Base-by-base conservation (phyloP, 2,113 vertebrate species). In the Antigone vipio region DNA sequence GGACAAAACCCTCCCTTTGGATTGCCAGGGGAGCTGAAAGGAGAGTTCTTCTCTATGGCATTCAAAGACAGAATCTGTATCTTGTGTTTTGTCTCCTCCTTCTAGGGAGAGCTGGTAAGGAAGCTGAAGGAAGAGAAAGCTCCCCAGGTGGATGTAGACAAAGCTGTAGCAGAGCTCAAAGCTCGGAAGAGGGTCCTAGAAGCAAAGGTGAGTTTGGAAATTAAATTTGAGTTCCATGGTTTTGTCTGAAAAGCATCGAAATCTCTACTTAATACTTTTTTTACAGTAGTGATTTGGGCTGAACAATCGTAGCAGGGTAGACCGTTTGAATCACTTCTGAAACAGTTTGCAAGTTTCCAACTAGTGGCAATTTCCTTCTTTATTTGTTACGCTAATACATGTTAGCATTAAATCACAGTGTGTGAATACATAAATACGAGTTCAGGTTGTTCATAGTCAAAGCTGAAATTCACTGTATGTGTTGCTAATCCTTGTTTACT, bases 91-190 rank as follows among this genome's bases (percentile, higher is more conserved):
- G 67, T 89, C 12, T 69, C n/a, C 34, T 85, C 44, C 69, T 86
- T 42, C 72, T 56, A 99, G 99, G 99, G 99, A 78, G 99, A 99
- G 18, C 95, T 99, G 62, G 99, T 99, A 63, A 98, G 99, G 42
- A 98, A 99, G 22, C 97, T 99, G 97, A 99, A 99, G 88, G 98
- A 98, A 92, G 99, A 99, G 35, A 99, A 99, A 14, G 98, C 97
- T 83, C 99, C 99, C 15, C 99, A 99, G 68, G 99, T 99, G 49
- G 99, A 99, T 82, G 94, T 99, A n/a, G 98, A 98, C 71, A 99
- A 96, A 98, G 99, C 99, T 32, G 99, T 99, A 29, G 99, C 99
- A 49, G 99, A 99, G 90, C 98, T 99, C 67, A 99, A 99, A 93
- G 98, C 99, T 49, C 98, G 99, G 63, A 99, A 99, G 97, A 99